Base-by-base conservation (phyloP, 2,113 vertebrate species). In the Rhynchomys soricoides region DNA sequence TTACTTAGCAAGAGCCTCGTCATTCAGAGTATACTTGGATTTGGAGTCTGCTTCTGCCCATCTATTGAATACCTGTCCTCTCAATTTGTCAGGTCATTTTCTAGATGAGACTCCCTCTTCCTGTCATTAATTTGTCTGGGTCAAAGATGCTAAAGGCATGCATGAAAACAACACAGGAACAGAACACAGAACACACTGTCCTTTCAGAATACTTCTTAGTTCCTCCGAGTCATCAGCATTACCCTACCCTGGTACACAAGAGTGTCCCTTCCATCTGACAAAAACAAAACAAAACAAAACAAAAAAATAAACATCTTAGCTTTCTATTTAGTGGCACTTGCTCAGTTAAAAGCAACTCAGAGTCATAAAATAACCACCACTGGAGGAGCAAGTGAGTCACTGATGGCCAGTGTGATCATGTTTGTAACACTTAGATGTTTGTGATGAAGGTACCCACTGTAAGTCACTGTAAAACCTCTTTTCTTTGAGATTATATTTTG, bases 261-360 rank as follows among this genome's bases (percentile, higher is more conserved):
- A 40, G n/a, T 75, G 70, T 93, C 82, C 19, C 22, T 96, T 59
- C 40, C 26, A 68, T 90, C 81, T n/a, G 73, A 94, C 91, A 97
- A 68, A 95, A 77, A 13, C 64, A 68, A 37, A 34, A 26, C 24
- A 64, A 62, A 62, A 24, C 22, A 62, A 64, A 26, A 10, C 24
- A 64, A 8, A 26, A 64, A 64, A 62, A 8, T 1, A 62, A 66
- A 13, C 26, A 62, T 70, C 79, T 59, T 29, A 3, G 88, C 78
- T 70, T 95, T 97, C 95, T 97, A 37, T 96, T 95, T 73, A 96
- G 82, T 81, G 90, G 83, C 29, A 94, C 5, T 90, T 78, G 89
- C 73, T 95, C 52, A 66, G 70, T 64, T 97, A 96, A 96, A 95
- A 97, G 95, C 95, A 70, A 98, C 86, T 98, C 92, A 97, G 94